Conservation (phyloP, 2,797 vertebrate genomes). For the Danio jaintianensis region DNA sequence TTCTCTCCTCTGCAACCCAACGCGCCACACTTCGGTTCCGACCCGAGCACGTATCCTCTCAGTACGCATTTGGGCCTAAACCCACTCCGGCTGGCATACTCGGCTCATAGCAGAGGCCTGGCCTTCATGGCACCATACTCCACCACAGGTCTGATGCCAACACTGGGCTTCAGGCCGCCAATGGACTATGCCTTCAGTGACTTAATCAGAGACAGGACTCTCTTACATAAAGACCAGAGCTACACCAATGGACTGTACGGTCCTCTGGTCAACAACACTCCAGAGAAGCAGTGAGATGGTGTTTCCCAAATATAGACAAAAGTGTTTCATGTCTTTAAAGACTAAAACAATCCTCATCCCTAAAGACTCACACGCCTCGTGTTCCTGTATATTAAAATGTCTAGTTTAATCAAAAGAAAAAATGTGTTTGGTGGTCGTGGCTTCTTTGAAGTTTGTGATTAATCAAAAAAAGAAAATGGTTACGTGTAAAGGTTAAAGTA, state of each 20-base stretch:
- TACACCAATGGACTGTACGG: conserved; percentile 91
- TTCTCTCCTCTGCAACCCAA: conserved; percentile 97
- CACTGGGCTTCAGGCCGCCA: conserved; percentile 94
- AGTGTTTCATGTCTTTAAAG: conserved; percentile 73
- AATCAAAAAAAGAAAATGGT: conserved; percentile 41
- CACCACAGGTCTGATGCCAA: conserved; percentile 94
- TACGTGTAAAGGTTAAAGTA: conserved; percentile 47
- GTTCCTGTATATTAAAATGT: conserved; percentile 56
- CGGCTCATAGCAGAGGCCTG: conserved; percentile 95
- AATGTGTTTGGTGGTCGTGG: conserved; percentile 50
- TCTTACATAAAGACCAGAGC: conserved; percentile 93
- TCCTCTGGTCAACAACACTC: conserved; percentile 93
- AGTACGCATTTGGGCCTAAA: conserved; percentile 93
- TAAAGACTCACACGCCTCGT: conserved; percentile 24
- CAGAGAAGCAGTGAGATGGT: conserved; percentile 89
- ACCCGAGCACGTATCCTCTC: conserved; percentile 88
- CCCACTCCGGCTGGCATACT: conserved; percentile 95
- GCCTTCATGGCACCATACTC: conserved; percentile 99
- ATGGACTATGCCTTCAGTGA: conserved; percentile 99
- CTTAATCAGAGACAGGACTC: conserved; percentile 95
- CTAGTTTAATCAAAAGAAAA: conserved; percentile 42
- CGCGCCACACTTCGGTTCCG: conserved; percentile 91
- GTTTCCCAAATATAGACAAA: conserved; percentile 69
- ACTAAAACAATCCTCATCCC: conserved; percentile 29
- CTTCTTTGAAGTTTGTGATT: conserved; percentile 52